Evolutionary conservation across 2,797 vertebrate genomes (phyloP), one percentile per base, ranked within the genome.

Genomic region (Pipistrellus pipistrellus): DNA sequence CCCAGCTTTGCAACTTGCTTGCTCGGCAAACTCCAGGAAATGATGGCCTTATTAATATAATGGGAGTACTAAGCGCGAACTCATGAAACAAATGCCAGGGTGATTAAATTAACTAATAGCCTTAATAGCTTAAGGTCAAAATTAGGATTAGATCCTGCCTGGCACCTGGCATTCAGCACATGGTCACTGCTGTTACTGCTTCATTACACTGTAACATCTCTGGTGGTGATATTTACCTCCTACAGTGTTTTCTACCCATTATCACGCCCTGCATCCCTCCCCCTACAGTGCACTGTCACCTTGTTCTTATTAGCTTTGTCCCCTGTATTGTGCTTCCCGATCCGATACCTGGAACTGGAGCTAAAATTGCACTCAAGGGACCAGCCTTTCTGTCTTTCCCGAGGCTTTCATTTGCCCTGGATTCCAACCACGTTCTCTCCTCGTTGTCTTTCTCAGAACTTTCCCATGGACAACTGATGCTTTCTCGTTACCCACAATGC

Each of bases 11-110:
- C 25, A n/a, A 0, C 4, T 64, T 75, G 48, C 14, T 38, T 35
- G 15, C 5, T 96, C 13, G 84, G 2, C 32, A 69, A 87, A 85
- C 2, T 32, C 41, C 15, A 25, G 8, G 30, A 78, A 55, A 51
- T 85, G 85, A 48, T 38, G n/a, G 57, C 66, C 18, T 95, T 44
- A n/a, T 85, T 55, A 83, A 85, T 41, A 80, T 93, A 87, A 62
- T 8, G 2, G n/a, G 5, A 15, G 72, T 27, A 46, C 66, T 81
- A 75, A 55, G n/a, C 91, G 23, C 9, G 72, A 87, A 77, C 3
- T 76, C 53, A 51, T 87, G 68, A 85, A 71, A 86, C 14, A 66
- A 35, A 76, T 8, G 62, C 1, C 21, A 68, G 18, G 11, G 6
- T n/a, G 55, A 48, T 46, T 41, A 44, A 35, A 69, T 59, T 82